phyloP scores from a whole-genome alignment of 2,797 vertebrate genomes.

The Sebastes steindachneri region DNA sequence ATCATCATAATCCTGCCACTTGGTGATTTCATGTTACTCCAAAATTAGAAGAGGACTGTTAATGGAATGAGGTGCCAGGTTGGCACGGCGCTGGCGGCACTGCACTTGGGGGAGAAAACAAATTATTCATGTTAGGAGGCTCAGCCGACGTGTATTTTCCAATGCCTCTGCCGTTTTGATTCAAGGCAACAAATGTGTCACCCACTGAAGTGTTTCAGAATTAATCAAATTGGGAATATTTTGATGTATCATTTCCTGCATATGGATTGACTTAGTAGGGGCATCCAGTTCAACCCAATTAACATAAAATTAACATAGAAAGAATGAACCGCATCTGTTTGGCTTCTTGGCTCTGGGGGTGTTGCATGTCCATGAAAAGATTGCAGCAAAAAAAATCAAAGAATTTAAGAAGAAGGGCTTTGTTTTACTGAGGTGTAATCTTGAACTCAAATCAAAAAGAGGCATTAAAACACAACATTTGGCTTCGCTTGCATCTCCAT shows the following conservation, averaged over 20 bases:
- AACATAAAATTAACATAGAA: background rate
- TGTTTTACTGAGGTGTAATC: constrained; percentile 5
- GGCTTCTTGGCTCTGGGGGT: background rate
- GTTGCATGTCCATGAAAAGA: background rate
- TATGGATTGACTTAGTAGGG: background rate
- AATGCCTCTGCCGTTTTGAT: constrained; percentile 41
- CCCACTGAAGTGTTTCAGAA: constrained; percentile 51
- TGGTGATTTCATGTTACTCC: constrained; percentile 48
- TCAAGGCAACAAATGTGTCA: constrained; percentile 52
- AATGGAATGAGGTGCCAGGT: constrained; percentile 66
- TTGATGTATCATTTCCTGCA: constrained; percentile 24
- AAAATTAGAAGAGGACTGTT: constrained; percentile 55
- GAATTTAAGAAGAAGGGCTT: background rate
- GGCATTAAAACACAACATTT: constrained; percentile 30
- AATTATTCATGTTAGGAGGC: constrained; percentile 70
- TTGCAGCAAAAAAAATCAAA: background rate
- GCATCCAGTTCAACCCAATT: constrained; percentile 12
- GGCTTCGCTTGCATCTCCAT: constrained; percentile 44
- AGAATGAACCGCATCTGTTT: constrained; percentile 6
- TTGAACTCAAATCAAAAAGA: constrained; percentile 31
- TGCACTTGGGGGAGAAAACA: constrained; percentile 53
- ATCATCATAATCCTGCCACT: constrained; percentile 59
- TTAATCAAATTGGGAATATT: constrained; percentile 48
- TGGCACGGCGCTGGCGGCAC: constrained; percentile 55
- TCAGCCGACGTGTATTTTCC: constrained; percentile 62